These are phyloP conservation scores for Vanessa cardui DNA, from an alignment of 2,888 invertebrate species.

Conservation along the genomic window DNA sequence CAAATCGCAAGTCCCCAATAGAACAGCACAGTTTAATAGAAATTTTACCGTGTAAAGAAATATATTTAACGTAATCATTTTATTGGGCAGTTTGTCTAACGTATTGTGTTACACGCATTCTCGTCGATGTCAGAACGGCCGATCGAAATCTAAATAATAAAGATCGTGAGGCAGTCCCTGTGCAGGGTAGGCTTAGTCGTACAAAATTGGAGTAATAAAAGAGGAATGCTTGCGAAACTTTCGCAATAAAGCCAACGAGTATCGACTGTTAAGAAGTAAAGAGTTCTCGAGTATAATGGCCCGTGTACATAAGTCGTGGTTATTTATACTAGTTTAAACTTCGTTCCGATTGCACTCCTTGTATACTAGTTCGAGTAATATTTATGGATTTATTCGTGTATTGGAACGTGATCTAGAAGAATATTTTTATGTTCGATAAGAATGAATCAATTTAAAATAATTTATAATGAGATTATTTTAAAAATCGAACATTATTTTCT, in stretches of 20 bases:
- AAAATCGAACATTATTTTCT: no score
- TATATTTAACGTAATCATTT: slow-evolving; percentile 14
- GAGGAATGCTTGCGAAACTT: slow-evolving; percentile 81
- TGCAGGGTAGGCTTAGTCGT: slow-evolving; percentile 76
- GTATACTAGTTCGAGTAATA: slow-evolving; percentile 17
- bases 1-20: no score
- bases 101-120: slow-evolving; percentile 35
- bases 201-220: slow-evolving; percentile 83
- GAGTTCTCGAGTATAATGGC: slow-evolving; percentile 67
- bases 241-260: slow-evolving; percentile 81
- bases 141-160: slow-evolving; percentile 81
- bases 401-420: not conserved
- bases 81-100: slow-evolving; percentile 17
- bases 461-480: no score
- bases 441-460: not conserved
- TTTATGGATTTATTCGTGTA: slow-evolving; percentile 7
- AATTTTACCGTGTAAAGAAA: no score
- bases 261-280: slow-evolving; percentile 82
- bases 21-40: no score
- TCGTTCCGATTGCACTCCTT: slow-evolving; percentile 37
- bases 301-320: slow-evolving; percentile 49
- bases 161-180: slow-evolving; percentile 66
- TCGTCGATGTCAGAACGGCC: slow-evolving; percentile 45
- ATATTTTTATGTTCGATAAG: not conserved
- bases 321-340: slow-evolving; percentile 50